Evolutionary conservation across 2,797 vertebrate species (phyloP), one percentile per base, ranked within the genome.

Genomic region (Poeciliopsis paucimaculata): DNA sequence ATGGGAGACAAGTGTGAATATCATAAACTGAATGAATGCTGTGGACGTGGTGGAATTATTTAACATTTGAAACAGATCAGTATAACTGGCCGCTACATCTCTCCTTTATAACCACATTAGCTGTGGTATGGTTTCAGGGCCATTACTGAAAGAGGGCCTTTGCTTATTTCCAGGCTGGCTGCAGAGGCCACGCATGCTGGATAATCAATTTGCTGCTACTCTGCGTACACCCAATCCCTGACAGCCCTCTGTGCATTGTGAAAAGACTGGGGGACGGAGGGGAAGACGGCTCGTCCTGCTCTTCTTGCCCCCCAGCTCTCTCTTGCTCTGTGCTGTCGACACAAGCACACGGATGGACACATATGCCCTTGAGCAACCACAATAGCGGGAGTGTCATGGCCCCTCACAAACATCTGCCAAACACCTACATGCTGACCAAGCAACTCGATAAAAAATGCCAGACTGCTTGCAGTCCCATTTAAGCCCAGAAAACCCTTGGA

Each of bases 161-260:
- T 80, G 4, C 85, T 89, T 84, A 83, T 82, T 82, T 89, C 83
- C 49, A 83, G 81, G 77, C 76, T 81, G 79, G 78, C 86, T 76
- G 73, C 85, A 85, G 86, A 91, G 85, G 86, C 86, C 84, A 90
- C 84, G 89, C 87, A 89, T 80, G 77, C 75, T 85, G 88, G 87
- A 85, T 91, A 92, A 93, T 94, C 90, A 92, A 92, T 94, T 92
- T 90, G 83, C 86, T 83, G 79, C 86, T 87, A 75, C 88, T 86
- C 73, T 86, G 76, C 84, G 86, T 76, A 84, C 84, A 73, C 57
- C 75, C 86, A 77, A 83, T 83, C 89, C 82, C 77, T 76, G 75
- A 90, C 86, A 87, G 82, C 79, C 75, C 82, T 79, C 83, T 72
- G 73, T 84, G 85, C 91, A 76, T 76, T 76, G 88, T 85, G 46